phyloP scores from a whole-genome alignment of 2,888 invertebrate genomes.

The Eurois occulta region DNA sequence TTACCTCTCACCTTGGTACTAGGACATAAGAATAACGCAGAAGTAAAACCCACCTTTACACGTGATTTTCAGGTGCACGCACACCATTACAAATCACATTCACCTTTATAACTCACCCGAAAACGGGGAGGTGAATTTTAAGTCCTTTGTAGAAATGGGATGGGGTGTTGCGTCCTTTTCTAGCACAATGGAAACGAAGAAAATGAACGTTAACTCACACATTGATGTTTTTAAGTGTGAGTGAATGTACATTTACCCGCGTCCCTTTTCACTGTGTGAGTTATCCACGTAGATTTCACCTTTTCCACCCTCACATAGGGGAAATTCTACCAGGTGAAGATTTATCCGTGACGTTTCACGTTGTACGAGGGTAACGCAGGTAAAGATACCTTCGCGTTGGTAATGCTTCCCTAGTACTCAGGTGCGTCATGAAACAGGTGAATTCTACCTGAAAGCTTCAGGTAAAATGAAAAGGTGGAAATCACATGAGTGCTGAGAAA shows the following conservation, averaged over 20 bases:
- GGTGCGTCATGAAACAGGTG: slow-evolving; percentile 69
- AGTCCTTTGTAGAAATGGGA: slow-evolving; percentile 18
- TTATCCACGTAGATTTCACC: slow-evolving; percentile 11
- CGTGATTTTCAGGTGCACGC: slow-evolving; percentile 79
- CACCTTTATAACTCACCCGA: slow-evolving; percentile 45
- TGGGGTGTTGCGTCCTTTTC: slow-evolving; percentile 43
- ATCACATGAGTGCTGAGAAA: neutral
- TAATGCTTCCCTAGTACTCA: slow-evolving; percentile 82
- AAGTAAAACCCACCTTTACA: slow-evolving; percentile 76
- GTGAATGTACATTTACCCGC: neutral
- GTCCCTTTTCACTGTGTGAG: slow-evolving; percentile 21
- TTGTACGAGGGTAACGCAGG: slow-evolving; percentile 68
- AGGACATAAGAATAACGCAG: slow-evolving; percentile 78
- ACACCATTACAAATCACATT: slow-evolving; percentile 66
- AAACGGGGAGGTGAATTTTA: slow-evolving; percentile 28
- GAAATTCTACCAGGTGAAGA: slow-evolving; percentile 38
- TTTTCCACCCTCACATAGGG: slow-evolving; percentile 15
- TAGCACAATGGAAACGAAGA: slow-evolving; percentile 9
- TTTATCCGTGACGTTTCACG: slow-evolving; percentile 28
- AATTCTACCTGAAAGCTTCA: slow-evolving; percentile 36
- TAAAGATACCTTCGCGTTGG: slow-evolving; percentile 65
- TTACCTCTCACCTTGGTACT: slow-evolving; percentile 86
- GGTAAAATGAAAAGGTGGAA: slow-evolving; percentile 55
- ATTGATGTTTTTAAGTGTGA: neutral
- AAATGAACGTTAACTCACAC: slow-evolving; percentile 28